Evolutionary conservation across 2,113 vertebrate species (phyloP).

Genomic region (Amblyornis subalaris): DNA sequence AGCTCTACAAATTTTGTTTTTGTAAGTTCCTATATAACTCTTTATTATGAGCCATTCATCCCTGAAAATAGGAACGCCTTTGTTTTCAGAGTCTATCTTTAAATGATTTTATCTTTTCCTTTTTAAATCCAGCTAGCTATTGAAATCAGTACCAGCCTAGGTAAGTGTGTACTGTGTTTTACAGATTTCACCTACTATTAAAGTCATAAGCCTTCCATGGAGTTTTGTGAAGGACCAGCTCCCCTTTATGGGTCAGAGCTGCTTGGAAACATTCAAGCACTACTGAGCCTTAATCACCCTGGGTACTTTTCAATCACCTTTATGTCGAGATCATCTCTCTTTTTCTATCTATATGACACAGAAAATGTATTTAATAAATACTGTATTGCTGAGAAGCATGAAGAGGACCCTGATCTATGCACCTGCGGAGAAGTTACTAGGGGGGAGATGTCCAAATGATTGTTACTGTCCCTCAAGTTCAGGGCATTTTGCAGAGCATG

Average conservation of each 20-base stretch:
- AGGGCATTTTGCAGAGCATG: neutral
- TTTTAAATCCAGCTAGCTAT: neutral
- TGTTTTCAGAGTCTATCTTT: neutral
- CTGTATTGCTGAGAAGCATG: neutral
- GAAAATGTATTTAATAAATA: constrained; percentile 16
- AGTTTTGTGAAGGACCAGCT: neutral
- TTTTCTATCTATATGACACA: neutral
- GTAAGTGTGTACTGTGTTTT: neutral
- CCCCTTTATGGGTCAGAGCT: constrained; percentile 41
- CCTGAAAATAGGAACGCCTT: neutral
- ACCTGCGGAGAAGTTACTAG: neutral
- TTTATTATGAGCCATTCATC: neutral
- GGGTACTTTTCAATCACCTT: constrained; percentile 27
- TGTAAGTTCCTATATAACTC: neutral
- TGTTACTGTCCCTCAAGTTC: neutral
- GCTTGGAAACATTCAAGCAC: constrained; percentile 27
- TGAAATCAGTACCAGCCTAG: neutral
- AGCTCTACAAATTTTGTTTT: neutral
- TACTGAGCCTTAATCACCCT: constrained; percentile 31
- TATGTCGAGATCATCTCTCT: neutral
- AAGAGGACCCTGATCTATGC: neutral
- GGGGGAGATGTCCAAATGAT: neutral
- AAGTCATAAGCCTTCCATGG: neutral
- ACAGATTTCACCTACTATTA: neutral
- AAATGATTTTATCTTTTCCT: neutral